phyloP scores from a whole-genome alignment of 1,140 invertebrate species.

The Antheraea mylitta region DNA sequence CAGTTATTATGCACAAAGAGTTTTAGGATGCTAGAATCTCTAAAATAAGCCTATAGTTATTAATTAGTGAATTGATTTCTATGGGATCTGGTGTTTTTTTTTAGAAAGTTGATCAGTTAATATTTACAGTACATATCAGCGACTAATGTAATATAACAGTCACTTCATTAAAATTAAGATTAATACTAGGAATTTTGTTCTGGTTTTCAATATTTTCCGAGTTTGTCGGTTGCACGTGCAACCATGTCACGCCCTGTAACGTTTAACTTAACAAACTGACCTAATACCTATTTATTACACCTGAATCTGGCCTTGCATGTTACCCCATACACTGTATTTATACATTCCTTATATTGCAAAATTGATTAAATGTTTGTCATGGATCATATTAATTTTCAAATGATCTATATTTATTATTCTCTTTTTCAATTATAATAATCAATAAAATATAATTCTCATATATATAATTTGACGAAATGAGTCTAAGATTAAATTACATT shows the following conservation, averaged over 20 bases:
- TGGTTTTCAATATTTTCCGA: background rate
- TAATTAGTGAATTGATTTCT: too few species aligned
- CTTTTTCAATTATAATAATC: too few species aligned
- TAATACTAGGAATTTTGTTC: background rate
- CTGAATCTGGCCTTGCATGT: background rate
- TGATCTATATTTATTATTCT: too few species aligned
- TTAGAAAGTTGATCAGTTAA: too few species aligned
- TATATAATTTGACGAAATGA: too few species aligned
- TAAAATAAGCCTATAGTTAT: too few species aligned
- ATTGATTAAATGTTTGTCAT: background rate
- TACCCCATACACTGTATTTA: background rate
- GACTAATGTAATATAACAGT: background rate
- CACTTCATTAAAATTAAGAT: background rate
- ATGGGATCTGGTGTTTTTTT: too few species aligned
- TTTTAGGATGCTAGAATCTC: too few species aligned
- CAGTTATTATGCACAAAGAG: too few species aligned
- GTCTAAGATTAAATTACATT: too few species aligned
- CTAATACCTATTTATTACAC: constrained; percentile 4
- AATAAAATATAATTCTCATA: too few species aligned
- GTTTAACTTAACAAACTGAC: background rate
- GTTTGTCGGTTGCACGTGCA: background rate
- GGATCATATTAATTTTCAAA: background rate
- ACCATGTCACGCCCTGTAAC: constrained; percentile 2
- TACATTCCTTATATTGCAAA: background rate
- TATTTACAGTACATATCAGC: too few species aligned